Evolutionary conservation across 2,113 vertebrate genomes (phyloP).

Genomic region (Antennarius striatus): DNA sequence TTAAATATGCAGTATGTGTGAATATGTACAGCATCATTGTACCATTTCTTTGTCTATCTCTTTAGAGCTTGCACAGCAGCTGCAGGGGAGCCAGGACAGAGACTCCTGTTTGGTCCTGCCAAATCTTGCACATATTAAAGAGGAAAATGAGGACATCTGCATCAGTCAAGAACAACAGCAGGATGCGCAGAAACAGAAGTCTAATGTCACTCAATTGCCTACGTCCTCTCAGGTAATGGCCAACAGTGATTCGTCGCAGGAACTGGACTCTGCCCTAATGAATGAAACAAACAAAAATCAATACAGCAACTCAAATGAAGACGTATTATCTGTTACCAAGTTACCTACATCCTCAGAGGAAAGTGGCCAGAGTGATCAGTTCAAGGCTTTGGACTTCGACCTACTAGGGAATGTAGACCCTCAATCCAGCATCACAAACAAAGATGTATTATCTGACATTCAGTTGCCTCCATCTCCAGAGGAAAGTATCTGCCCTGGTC

Average conservation of each 20-base stretch:
- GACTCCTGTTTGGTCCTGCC: not conserved
- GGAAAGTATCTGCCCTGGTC: too few species aligned
- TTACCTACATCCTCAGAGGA: too few species aligned
- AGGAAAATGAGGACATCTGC: slow-evolving; percentile 44
- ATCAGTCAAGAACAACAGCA: slow-evolving; percentile 21
- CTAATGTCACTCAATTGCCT: not conserved
- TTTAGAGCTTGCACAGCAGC: slow-evolving; percentile 21
- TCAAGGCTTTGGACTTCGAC: not conserved
- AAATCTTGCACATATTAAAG: slow-evolving; percentile 36
- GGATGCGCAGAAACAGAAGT: slow-evolving; percentile 2
- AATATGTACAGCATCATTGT: not conserved
- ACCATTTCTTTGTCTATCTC: not conserved
- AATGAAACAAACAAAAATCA: too few species aligned
- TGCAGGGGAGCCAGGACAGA: not conserved
- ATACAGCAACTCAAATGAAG: too few species aligned
- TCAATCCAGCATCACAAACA: not conserved
- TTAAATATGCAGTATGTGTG: not conserved
- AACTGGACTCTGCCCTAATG: too few species aligned
- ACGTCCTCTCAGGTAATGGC: not conserved
- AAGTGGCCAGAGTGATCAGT: too few species aligned
- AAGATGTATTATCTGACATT: not conserved
- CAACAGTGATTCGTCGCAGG: too few species aligned
- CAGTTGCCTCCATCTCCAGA: too few species aligned
- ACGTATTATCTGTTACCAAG: too few species aligned
- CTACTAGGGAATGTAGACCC: not conserved